These are phyloP conservation scores for Gari tellinella DNA, from an alignment of 2,888 invertebrate genomes.

Conservation along the genomic window DNA sequence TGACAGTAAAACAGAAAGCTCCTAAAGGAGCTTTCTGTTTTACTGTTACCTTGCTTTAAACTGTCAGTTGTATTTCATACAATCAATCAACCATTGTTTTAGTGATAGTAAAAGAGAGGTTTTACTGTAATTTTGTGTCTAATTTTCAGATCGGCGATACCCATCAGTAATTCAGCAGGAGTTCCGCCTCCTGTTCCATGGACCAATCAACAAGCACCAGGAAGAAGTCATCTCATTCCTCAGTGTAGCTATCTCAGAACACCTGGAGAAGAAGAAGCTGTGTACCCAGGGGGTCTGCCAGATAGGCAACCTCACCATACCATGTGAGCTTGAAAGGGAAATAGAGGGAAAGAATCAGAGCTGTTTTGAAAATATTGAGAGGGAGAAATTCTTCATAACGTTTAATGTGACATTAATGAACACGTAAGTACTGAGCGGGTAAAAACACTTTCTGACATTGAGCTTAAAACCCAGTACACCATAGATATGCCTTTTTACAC, in stretches of 20 bases:
- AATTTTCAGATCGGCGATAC: conserved; percentile 37
- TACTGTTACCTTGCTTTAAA: no score
- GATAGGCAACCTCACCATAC: conserved; percentile 39
- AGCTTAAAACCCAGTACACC: no score
- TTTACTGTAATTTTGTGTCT: no score
- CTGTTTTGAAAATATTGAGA: conserved; percentile 38
- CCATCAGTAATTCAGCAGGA: conserved; percentile 49
- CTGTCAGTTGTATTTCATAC: no score
- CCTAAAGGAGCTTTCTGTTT: no score
- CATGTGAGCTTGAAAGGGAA: conserved; percentile 19
- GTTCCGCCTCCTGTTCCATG: conserved; percentile 47
- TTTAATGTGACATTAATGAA: conserved; percentile 57
- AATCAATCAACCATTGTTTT: no score
- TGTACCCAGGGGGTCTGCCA: conserved; percentile 37
- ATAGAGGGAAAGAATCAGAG: conserved; percentile 14
- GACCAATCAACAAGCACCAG: conserved; percentile 46
- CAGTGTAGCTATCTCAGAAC: conserved; percentile 29
- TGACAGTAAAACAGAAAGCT: no score
- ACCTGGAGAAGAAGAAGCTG: conserved; percentile 40
- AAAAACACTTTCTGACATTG: no score
- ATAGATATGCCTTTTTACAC: no score
- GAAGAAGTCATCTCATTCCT: conserved; percentile 37
- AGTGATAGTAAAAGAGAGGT: no score
- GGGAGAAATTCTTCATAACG: conserved; percentile 37
- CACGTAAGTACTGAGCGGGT: conserved; percentile 32